Evolutionary conservation across 2,113 vertebrate species (phyloP).

Genomic region (Brachyhypopomus occidentalis): DNA sequence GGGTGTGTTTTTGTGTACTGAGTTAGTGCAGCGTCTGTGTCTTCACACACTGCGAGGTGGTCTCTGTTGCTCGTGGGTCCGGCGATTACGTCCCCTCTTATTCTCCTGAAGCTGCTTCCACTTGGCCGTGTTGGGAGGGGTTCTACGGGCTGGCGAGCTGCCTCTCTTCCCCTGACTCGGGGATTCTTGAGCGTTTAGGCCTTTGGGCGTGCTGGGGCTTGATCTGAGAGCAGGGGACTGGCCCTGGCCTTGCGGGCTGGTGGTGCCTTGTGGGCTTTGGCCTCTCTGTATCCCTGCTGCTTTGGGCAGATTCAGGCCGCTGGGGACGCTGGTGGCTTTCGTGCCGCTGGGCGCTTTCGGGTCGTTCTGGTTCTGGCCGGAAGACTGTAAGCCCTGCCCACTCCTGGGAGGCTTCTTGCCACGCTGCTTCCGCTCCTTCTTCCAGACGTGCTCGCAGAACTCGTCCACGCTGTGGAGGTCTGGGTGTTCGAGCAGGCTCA

Average conservation of each 20-base stretch:
- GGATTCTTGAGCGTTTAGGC: slow-evolving; percentile 36
- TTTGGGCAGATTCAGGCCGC: slow-evolving; percentile 43
- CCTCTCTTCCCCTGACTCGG: slow-evolving; percentile 56
- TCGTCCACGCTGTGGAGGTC: slow-evolving; percentile 97
- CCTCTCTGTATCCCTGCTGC: slow-evolving; percentile 29
- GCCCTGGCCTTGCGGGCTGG: slow-evolving; percentile 39
- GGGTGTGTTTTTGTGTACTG: slow-evolving; percentile 41
- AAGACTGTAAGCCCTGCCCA: slow-evolving; percentile 49
- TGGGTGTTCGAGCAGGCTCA: slow-evolving; percentile 94
- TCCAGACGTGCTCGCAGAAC: slow-evolving; percentile 97
- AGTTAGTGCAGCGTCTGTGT: slow-evolving; percentile 54
- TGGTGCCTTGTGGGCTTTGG: slow-evolving; percentile 29
- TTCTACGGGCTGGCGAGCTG: slow-evolving; percentile 56
- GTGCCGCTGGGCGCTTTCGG: slow-evolving; percentile 61
- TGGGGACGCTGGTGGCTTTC: slow-evolving; percentile 50
- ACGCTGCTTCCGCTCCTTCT: slow-evolving; percentile 93
- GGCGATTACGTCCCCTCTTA: slow-evolving; percentile 97
- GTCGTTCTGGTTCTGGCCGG: slow-evolving; percentile 50
- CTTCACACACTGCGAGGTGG: slow-evolving; percentile 96
- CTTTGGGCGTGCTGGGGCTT: slow-evolving; percentile 40
- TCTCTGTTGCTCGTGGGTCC: slow-evolving; percentile 98
- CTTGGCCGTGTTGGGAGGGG: slow-evolving; percentile 81
- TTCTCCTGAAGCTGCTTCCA: slow-evolving; percentile 98
- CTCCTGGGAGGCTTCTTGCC: slow-evolving; percentile 76
- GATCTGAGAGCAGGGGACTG: slow-evolving; percentile 2